Conservation (phyloP, 2,888 invertebrate genomes). For the Lepidochitona cinerea region DNA sequence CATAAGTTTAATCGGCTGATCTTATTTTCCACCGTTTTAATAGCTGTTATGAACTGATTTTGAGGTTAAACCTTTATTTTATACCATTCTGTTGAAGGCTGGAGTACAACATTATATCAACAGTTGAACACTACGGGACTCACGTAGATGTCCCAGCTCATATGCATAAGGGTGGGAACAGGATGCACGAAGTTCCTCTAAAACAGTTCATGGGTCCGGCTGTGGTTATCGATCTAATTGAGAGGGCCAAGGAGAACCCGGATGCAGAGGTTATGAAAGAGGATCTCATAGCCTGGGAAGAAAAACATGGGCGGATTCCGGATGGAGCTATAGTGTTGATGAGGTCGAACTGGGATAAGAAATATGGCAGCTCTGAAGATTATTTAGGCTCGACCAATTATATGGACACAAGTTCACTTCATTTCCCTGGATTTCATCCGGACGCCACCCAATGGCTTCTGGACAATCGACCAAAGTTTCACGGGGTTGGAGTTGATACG, state of each 20-base stretch:
- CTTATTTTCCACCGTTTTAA: no score
- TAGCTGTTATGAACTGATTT: no score
- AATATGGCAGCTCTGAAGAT: slow-evolving; percentile 56
- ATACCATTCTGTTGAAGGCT: no score
- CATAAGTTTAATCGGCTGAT: no score
- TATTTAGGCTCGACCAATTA: slow-evolving; percentile 39
- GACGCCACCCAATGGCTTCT: slow-evolving; percentile 78
- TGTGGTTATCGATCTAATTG: slow-evolving; percentile 53
- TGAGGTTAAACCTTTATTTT: no score
- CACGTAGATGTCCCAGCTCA: slow-evolving; percentile 79
- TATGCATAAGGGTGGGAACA: slow-evolving; percentile 72
- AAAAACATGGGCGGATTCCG: slow-evolving; percentile 67
- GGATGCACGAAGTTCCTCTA: slow-evolving; percentile 74
- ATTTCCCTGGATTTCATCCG: slow-evolving; percentile 71
- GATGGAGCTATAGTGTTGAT: slow-evolving; percentile 71
- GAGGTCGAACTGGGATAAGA: slow-evolving; percentile 68
- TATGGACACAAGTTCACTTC: slow-evolving; percentile 39
- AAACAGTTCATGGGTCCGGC: slow-evolving; percentile 70
- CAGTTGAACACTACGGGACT: slow-evolving; percentile 77
- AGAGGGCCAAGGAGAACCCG: slow-evolving; percentile 32
- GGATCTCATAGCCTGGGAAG: slow-evolving; percentile 72
- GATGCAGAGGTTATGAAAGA: slow-evolving; percentile 55
- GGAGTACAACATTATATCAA: slow-evolving; percentile 74
- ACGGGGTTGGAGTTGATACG: slow-evolving; percentile 79
- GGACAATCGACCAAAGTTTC: slow-evolving; percentile 68